Evolutionary conservation across 2,888 invertebrate genomes (phyloP).

Genomic region (Cerceris rybyensis): DNA sequence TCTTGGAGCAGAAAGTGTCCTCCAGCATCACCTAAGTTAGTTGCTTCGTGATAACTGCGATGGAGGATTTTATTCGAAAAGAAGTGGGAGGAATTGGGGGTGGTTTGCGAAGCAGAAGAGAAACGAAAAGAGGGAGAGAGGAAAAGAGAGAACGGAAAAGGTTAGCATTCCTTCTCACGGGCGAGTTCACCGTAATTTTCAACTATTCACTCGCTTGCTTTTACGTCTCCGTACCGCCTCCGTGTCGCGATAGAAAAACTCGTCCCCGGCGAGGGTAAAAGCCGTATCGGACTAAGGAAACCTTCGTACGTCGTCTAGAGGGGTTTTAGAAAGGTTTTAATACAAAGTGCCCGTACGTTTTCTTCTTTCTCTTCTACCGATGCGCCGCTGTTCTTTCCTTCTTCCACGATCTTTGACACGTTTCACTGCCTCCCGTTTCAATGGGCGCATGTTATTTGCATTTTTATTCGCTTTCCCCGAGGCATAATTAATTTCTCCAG

Average conservation of each 20-base stretch:
- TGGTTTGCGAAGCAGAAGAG: no score
- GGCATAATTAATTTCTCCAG: no score
- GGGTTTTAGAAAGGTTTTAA: conserved; percentile 12
- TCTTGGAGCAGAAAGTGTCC: no score
- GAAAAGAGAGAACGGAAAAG: conserved; percentile 25
- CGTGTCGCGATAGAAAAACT: conserved; percentile 39
- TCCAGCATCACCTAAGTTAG: no score
- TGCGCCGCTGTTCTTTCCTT: no score
- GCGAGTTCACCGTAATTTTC: conserved; percentile 66
- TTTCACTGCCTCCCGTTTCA: no score
- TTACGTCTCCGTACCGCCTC: conserved; percentile 29
- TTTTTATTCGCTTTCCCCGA: no score
- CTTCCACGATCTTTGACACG: no score
- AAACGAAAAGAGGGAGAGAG: neutral
- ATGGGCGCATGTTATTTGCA: neutral
- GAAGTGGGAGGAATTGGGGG: neutral
- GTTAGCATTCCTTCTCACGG: conserved; percentile 57
- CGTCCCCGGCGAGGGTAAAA: conserved; percentile 16
- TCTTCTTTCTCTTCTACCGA: neutral
- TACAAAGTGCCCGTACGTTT: conserved; percentile 13
- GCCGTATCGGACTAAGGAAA: conserved; percentile 28
- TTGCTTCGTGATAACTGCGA: conserved; percentile 20
- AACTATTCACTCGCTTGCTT: conserved; percentile 62
- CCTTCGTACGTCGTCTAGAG: conserved; percentile 5
- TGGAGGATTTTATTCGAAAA: conserved; percentile 11